These are phyloP conservation scores for Emys orbicularis DNA, from an alignment of 2,797 vertebrate genomes.

Conservation along the genomic window DNA sequence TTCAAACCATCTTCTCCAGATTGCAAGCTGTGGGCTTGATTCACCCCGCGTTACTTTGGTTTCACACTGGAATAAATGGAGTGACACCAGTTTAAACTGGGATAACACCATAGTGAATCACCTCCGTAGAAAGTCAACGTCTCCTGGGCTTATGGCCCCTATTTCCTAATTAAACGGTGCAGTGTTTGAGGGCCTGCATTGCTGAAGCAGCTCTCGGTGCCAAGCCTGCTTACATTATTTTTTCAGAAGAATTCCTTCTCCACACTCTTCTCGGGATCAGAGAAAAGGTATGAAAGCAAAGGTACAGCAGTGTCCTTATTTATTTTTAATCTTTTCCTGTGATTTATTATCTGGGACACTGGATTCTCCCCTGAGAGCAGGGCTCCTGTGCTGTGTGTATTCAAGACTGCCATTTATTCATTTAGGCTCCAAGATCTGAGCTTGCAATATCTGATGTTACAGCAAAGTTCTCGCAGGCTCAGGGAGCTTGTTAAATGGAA, in stretches of 20 bases:
- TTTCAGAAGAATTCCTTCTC: constrained; percentile 4
- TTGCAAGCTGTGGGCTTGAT: neutral
- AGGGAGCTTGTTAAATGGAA: constrained; percentile 39
- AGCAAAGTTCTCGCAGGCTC: constrained; percentile 43
- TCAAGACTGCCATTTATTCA: constrained; percentile 34
- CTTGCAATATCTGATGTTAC: neutral
- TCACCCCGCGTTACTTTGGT: neutral
- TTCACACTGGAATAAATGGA: constrained; percentile 5
- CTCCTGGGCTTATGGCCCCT: neutral
- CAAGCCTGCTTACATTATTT: neutral
- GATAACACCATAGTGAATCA: constrained; percentile 4
- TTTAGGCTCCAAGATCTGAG: constrained; percentile 27
- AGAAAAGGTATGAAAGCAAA: constrained; percentile 43
- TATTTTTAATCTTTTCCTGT: constrained; percentile 54
- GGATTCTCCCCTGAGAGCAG: constrained; percentile 18
- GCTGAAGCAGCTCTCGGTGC: neutral
- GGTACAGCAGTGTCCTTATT: constrained; percentile 11
- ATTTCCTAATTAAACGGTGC: neutral
- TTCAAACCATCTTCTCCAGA: constrained; percentile 4
- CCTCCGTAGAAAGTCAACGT: neutral
- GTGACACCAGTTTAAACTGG: neutral
- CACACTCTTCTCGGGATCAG: neutral
- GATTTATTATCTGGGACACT: constrained; percentile 55
- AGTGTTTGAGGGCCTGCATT: neutral
- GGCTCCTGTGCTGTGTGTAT: neutral